Evolutionary conservation across 2,888 invertebrate genomes (phyloP).

Genomic region (Drosophila stalkeri): DNA sequence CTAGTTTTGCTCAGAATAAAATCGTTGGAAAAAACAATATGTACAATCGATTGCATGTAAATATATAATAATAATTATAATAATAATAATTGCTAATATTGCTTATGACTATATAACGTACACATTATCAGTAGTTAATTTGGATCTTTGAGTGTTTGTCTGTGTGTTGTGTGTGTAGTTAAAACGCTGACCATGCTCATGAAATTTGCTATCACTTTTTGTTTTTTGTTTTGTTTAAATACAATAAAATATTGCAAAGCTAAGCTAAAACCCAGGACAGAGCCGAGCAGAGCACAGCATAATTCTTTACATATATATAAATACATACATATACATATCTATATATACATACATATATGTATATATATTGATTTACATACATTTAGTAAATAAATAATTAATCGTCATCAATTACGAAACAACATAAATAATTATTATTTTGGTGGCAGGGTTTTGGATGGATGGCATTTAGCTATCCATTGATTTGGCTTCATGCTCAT

Average conservation of each 20-base stretch:
- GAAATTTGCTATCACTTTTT: conserved; percentile 71
- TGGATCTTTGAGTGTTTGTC: conserved; percentile 65
- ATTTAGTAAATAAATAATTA: conserved; percentile 41
- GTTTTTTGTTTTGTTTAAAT: conserved; percentile 39
- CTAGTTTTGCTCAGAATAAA: conserved; percentile 67
- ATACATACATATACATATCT: conserved; percentile 24
- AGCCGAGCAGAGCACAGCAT: conserved; percentile 36
- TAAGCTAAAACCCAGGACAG: conserved; percentile 34
- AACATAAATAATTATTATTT: conserved; percentile 61
- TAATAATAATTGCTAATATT: conserved; percentile 75
- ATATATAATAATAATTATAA: conserved; percentile 20
- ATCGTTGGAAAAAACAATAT: conserved; percentile 67
- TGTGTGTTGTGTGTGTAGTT: conserved; percentile 45
- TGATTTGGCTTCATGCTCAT: conserved; percentile 11
- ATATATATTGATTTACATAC: conserved; percentile 23
- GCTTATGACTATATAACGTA: conserved; percentile 79
- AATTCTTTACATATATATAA: conserved; percentile 7
- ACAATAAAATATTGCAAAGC: conserved; percentile 40
- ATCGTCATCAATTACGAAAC: conserved; percentile 48
- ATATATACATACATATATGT: conserved; percentile 32
- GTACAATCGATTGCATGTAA: conserved; percentile 48
- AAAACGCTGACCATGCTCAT: conserved; percentile 71
- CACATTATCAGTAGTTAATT: conserved; percentile 74
- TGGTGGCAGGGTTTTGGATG: conserved; percentile 50
- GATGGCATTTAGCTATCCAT: conserved; percentile 51